These are phyloP conservation scores for Amphipoea oculea DNA, from an alignment of 2,888 invertebrate species.

Conservation along the genomic window DNA sequence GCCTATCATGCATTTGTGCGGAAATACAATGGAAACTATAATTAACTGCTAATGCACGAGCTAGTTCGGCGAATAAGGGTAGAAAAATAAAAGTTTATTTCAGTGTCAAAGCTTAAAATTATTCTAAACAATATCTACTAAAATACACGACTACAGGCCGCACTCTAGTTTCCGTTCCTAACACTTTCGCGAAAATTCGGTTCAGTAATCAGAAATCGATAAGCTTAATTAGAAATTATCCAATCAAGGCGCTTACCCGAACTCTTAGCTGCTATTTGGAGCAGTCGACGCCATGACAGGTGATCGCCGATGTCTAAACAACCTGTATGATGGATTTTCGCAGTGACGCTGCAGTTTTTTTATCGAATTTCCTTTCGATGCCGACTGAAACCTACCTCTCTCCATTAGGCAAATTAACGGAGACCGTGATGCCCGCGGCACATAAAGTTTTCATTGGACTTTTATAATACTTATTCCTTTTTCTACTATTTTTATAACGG, in stretches of 20 bases:
- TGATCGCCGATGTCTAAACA: constrained; percentile 69
- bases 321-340: constrained; percentile 72
- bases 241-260: constrained; percentile 36
- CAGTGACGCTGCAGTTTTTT: constrained; percentile 77
- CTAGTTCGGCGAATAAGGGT: background rate
- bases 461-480: constrained; percentile 14
- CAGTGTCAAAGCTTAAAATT: background rate
- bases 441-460: constrained; percentile 27
- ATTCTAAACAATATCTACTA: constrained; percentile 5
- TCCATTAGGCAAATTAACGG: constrained; percentile 71
- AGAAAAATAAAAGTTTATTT: background rate
- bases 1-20: background rate
- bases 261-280: constrained; percentile 37
- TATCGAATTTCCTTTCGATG: constrained; percentile 80
- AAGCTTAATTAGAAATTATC: constrained; percentile 44
- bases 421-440: background rate
- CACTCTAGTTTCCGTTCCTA: constrained; percentile 9
- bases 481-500: background rate
- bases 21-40: background rate
- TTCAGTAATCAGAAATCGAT: constrained; percentile 35
- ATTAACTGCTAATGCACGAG: background rate
- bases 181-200: constrained; percentile 8
- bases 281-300: constrained; percentile 42
- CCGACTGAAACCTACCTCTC: constrained; percentile 67
- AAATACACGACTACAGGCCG: background rate